Base-by-base conservation (phyloP, 2,888 invertebrate species). In the Tanaodytes sp. region DNA sequence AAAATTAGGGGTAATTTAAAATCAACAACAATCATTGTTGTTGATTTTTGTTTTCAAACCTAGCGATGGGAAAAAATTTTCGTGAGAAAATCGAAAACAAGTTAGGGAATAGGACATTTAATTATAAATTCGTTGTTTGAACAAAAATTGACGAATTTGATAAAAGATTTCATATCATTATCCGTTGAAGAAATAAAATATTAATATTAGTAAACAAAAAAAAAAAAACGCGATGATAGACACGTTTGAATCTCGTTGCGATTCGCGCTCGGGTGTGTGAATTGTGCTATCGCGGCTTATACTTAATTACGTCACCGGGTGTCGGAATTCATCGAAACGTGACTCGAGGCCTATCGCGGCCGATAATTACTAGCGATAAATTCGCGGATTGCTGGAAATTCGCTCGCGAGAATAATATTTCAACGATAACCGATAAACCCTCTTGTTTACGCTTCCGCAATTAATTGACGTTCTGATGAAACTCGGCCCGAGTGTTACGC, bases 311-410 rank as follows among this genome's bases (percentile, higher is more conserved):
- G 67, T 71, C 67, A 71, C 46, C 64, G 64, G 52, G 71, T 67
- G 63, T 71, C 67, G 67, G 71, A 64, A 71, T 71, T 71, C 71
- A 63, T 63, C 71, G 15, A 62, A 71, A 71, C 71, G 71, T 71
- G 71, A 67, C 67, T 67, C 37, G 14, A 55, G 62, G 23, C 66
- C 46, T 62, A 70, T 70, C 70, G 59, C 11, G 62, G 33, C 8
- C 61, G 71, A 71, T 71, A 71, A 71, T 71, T 63, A 51, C 30
- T 42, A 45, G 63, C 42, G 71, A 71, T 71, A 67, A 67, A 48
- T 58, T 67, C 55, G 59, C 71, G 55, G 48, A 71, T 71, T 64
- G 71, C 71, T 62, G 71, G 63, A 67, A 71, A 62, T 71, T 71
- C 59, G 66, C 31, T 66, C 43, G 58, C 66, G 65, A 58, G 66